phyloP scores from a whole-genome alignment of 1,140 invertebrate genomes.

The Zaprionus nigranus region DNA sequence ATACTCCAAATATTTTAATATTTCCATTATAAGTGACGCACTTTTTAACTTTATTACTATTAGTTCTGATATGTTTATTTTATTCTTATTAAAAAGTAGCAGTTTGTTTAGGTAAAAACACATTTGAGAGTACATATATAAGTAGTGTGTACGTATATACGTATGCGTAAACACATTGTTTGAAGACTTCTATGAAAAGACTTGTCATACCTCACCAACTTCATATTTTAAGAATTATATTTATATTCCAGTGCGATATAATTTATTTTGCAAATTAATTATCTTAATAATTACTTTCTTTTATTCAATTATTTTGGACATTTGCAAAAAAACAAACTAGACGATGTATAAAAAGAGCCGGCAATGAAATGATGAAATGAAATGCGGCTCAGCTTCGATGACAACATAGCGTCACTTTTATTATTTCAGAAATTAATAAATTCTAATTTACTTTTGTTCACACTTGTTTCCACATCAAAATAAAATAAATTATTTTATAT shows the following conservation, averaged over 20 bases:
- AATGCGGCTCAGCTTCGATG: slow-evolving; percentile 18
- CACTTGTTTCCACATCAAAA: neutral
- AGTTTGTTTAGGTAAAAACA: slow-evolving; percentile 3
- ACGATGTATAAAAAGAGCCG: slow-evolving; percentile 1
- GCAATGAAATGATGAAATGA: neutral
- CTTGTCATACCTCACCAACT: slow-evolving; percentile 43
- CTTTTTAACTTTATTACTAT: neutral
- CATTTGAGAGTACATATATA: neutral
- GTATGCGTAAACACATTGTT: slow-evolving; percentile 3
- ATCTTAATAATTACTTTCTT: neutral
- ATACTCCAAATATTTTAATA: neutral
- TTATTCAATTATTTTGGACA: neutral
- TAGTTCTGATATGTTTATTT: neutral
- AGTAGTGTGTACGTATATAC: slow-evolving; percentile 6
- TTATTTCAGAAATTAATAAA: neutral
- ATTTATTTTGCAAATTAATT: neutral
- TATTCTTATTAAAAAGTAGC: neutral
- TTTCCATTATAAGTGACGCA: neutral
- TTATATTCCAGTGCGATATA: neutral
- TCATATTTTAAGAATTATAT: slow-evolving; percentile 27
- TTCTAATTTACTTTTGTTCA: neutral
- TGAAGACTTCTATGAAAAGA: neutral
- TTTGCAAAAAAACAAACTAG: neutral
- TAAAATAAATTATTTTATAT: neutral
- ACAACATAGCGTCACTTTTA: slow-evolving; percentile 24